A percentile compares a stretch with the other conserved stretches of the same genome.
Conservation (phyloP, 1,140 invertebrate species). For the Panulirus ornatus region DNA sequence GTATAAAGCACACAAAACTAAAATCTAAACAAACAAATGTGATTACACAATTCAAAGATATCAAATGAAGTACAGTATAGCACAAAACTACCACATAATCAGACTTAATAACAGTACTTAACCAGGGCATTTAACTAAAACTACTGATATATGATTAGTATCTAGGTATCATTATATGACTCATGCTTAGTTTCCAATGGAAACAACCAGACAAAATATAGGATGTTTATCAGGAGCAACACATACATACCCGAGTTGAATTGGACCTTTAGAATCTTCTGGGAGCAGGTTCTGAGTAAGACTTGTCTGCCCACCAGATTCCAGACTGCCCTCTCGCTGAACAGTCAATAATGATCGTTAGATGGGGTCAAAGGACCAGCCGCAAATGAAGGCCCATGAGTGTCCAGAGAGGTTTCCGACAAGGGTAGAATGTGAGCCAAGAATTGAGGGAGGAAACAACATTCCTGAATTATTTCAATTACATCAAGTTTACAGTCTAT, state of each 20-base stretch:
- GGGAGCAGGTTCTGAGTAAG: slow-evolving; percentile 75
- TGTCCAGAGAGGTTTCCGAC: slow-evolving; percentile 60
- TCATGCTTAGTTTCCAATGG: too few species aligned
- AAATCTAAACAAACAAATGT: too few species aligned
- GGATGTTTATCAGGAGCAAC: too few species aligned
- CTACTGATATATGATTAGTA: too few species aligned
- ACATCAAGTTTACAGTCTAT: not conserved
- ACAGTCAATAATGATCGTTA: slow-evolving; percentile 40
- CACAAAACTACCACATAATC: too few species aligned
- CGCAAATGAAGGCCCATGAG: slow-evolving; percentile 29
- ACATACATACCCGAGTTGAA: slow-evolving; percentile 74
- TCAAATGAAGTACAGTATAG: too few species aligned
- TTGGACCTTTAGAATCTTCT: slow-evolving; percentile 74
- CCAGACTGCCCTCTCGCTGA: slow-evolving; percentile 73
- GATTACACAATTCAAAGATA: too few species aligned
- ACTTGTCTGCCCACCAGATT: slow-evolving; percentile 72
- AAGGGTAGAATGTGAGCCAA: slow-evolving; percentile 61
- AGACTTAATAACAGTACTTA: too few species aligned
- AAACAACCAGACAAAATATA: too few species aligned
- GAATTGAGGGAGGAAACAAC: slow-evolving; percentile 32
- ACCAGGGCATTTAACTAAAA: too few species aligned
- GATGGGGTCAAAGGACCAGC: slow-evolving; percentile 24
- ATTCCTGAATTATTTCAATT: slow-evolving; percentile 17
- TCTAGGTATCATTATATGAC: too few species aligned
- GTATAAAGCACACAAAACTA: too few species aligned